A percentile compares a stretch with the other conserved stretches of the same genome.
These are phyloP conservation scores for Cataglyphis albicans DNA, from an alignment of 2,888 invertebrate species.

Conservation along the genomic window DNA sequence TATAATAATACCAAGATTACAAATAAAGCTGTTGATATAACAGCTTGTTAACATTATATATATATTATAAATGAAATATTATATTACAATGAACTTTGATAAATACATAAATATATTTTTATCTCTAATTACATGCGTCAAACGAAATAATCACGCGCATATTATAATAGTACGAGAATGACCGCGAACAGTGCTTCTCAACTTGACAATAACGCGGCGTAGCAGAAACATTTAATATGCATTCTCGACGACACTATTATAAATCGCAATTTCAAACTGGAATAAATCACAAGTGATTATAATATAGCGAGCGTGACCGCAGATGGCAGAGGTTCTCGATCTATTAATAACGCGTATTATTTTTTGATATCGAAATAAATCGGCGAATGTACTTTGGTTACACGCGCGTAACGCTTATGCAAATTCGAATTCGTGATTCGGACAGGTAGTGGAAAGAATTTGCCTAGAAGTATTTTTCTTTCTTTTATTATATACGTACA, in stretches of 20 bases:
- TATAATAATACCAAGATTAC: neutral
- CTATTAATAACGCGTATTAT: neutral
- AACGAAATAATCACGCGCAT: neutral
- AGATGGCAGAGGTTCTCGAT: neutral
- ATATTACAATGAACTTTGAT: neutral
- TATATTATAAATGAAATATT: no score
- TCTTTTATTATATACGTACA: constrained; percentile 10
- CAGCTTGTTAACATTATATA: neutral
- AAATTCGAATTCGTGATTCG: neutral
- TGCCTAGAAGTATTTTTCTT: neutral
- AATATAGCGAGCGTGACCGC: neutral
- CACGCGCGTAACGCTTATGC: neutral
- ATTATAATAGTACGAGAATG: neutral
- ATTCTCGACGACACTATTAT: neutral
- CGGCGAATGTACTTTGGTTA: no score
- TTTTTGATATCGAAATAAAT: neutral
- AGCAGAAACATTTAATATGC: neutral
- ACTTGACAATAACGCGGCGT: neutral
- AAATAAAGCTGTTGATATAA: neutral
- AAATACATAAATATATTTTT: neutral
- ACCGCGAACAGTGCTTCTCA: constrained; percentile 14
- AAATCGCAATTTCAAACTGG: constrained; percentile 14
- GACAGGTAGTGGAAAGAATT: constrained; percentile 12
- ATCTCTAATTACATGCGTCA: neutral
- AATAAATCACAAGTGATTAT: constrained; percentile 12